These are phyloP conservation scores for Ammodytes marinus DNA, from an alignment of 2,113 vertebrate species.

Conservation along the genomic window DNA sequence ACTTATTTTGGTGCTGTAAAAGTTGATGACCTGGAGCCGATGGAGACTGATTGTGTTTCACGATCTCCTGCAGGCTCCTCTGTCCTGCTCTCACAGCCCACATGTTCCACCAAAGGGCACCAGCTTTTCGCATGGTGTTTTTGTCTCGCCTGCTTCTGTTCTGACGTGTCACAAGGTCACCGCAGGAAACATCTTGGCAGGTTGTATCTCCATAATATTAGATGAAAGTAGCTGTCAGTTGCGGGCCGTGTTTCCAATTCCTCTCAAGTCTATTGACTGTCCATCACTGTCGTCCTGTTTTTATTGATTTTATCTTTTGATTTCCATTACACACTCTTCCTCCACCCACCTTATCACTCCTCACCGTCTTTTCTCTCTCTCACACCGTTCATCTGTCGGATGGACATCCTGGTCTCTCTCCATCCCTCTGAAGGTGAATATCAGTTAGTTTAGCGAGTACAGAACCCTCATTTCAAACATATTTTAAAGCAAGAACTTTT, in stretches of 20 bases:
- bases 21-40: constrained; percentile 79
- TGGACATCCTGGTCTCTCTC: neutral
- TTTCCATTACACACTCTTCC: constrained; percentile 21
- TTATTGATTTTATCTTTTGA: constrained; percentile 57
- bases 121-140: constrained; percentile 52
- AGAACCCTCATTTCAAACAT: constrained; percentile 44
- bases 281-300: constrained; percentile 53
- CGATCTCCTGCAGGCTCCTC: constrained; percentile 71
- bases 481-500: constrained; percentile 12
- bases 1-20: constrained; percentile 68
- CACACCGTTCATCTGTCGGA: neutral
- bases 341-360: constrained; percentile 40
- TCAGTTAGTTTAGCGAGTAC: constrained; percentile 22
- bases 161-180: constrained; percentile 53
- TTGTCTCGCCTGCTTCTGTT: constrained; percentile 48
- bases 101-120: constrained; percentile 64
- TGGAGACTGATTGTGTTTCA: constrained; percentile 81
- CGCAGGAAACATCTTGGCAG: constrained; percentile 40
- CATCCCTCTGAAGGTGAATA: constrained; percentile 21
- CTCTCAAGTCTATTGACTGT: constrained; percentile 51
- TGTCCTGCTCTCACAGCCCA: constrained; percentile 43
- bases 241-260: constrained; percentile 39
- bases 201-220: constrained; percentile 52
- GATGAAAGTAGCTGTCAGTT: constrained; percentile 55
- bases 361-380: constrained; percentile 20